Base-by-base conservation (phyloP, 2,113 vertebrate genomes). In the Leptosomus discolor region DNA sequence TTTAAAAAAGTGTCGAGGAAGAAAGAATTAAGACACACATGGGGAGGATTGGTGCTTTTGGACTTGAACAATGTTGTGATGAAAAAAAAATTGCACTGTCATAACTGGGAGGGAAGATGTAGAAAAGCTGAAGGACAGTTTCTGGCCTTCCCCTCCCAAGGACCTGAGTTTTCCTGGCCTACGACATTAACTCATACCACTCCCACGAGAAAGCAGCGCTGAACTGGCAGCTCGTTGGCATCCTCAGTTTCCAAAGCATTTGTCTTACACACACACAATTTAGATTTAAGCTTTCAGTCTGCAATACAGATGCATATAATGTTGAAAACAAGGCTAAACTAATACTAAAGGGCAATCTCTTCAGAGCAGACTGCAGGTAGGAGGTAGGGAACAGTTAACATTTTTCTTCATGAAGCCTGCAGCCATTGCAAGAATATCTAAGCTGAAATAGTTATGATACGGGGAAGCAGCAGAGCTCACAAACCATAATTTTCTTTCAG, bases 181-280 rank as follows among this genome's bases (percentile, higher is more conserved):
- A 7, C 5, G 16, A 60, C 1, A 0, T 37, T 46, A 53, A 65
- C 17, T 54, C 1, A 0, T 56, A 58, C 8, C 39, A 22, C 30
- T 53, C 19, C 9, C 4, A 8, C 12, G 11, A 85, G 61, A 80
- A 79, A 26, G 19, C 27, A 43, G 32, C n/a, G 41, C 32, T 58
- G 39, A 79, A 36, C 30, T 45, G 34, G 32, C n/a, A 94, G 68
- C 19, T 29, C 2, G 1, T 19, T 77, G 41, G 24, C 32, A 87
- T 0, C 34, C 11, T 45, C 37, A 8, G 34, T 67, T 92, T 70
- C 64, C 43, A 82, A 82, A 79, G 26, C 19, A 48, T 48, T 78
- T 1, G 0, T 68, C 34, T 57, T 68, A 36, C 11, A 15, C 13
- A 68, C 12, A 54, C 7, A 36, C 36, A 82, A 36, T 68, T 90